Conservation (phyloP, 2,888 invertebrate genomes). For the Antheraea assamensis region DNA sequence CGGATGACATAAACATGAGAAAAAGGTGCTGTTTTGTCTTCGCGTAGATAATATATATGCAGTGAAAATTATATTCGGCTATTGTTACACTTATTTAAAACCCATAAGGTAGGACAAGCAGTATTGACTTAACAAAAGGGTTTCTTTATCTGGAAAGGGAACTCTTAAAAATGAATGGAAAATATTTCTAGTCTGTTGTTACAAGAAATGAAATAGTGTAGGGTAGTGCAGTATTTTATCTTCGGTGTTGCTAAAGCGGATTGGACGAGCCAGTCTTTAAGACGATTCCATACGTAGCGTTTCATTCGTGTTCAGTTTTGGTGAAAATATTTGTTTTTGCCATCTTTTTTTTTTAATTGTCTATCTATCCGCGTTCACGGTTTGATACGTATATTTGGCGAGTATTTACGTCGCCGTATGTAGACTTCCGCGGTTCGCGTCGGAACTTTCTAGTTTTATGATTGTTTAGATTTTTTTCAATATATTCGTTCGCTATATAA, state of each 20-base stretch:
- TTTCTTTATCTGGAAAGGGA: neutral
- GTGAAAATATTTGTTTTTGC: conserved; percentile 40
- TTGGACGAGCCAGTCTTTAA: conserved; percentile 54
- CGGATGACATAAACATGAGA: too few species aligned
- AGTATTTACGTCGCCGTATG: conserved; percentile 29
- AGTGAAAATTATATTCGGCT: neutral
- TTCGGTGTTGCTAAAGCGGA: neutral
- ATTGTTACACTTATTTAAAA: neutral
- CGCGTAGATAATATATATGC: too few species aligned
- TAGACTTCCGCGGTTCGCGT: conserved; percentile 33
- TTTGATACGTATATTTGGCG: conserved; percentile 37
- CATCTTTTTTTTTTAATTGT: conserved; percentile 19
- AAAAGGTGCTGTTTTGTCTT: too few species aligned
- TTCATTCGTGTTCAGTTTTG: conserved; percentile 42
- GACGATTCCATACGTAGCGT: conserved; percentile 56
- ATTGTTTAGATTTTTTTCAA: conserved; percentile 28
- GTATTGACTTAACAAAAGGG: neutral
- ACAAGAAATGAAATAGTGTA: conserved; percentile 24
- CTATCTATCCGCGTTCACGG: conserved; percentile 32
- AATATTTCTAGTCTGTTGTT: neutral
- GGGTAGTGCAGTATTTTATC: conserved; percentile 46
- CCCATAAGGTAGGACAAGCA: neutral
- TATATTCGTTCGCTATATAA: conserved; percentile 23
- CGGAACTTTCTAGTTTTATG: conserved; percentile 31
- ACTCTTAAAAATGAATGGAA: neutral